These are phyloP conservation scores for Opisthograptis luteolata DNA, from an alignment of 2,888 invertebrate genomes.

Conservation along the genomic window DNA sequence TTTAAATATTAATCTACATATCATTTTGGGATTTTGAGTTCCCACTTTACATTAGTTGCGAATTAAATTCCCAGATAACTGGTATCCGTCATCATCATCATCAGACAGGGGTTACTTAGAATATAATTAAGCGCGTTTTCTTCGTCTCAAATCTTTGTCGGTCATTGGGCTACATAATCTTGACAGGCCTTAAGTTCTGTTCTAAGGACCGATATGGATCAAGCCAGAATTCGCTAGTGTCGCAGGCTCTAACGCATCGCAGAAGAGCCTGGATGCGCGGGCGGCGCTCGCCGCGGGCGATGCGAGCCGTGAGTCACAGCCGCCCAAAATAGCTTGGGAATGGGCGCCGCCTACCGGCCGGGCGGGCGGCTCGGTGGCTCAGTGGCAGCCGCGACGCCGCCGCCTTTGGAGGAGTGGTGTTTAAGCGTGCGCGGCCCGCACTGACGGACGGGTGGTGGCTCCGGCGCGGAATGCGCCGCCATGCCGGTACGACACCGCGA, in stretches of 20 bases:
- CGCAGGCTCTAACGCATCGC: conserved; percentile 58
- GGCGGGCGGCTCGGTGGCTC: conserved; percentile 79
- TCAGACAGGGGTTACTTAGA: no score
- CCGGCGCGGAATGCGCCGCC: conserved; percentile 84
- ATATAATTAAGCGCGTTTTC: no score
- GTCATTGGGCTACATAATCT: no score
- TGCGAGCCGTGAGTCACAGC: conserved; percentile 76
- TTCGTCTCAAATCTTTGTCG: no score
- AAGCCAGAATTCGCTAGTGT: not conserved
- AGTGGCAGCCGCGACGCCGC: conserved; percentile 81
- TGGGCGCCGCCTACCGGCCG: conserved; percentile 83
- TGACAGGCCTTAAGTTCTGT: not conserved
- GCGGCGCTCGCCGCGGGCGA: conserved; percentile 69
- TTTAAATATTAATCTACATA: no score
- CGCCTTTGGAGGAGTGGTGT: conserved; percentile 77
- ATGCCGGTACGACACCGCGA: conserved; percentile 85
- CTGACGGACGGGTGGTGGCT: conserved; percentile 72
- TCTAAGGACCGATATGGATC: not conserved
- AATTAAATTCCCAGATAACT: no score
- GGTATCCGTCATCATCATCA: no score
- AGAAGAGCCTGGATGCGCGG: conserved; percentile 73
- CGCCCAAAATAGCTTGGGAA: conserved; percentile 77
- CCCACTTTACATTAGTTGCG: no score
- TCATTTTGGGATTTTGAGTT: no score
- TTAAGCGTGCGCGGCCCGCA: conserved; percentile 60